Conservation (phyloP, 1,140 invertebrate genomes). For the Drosophila azteca region DNA sequence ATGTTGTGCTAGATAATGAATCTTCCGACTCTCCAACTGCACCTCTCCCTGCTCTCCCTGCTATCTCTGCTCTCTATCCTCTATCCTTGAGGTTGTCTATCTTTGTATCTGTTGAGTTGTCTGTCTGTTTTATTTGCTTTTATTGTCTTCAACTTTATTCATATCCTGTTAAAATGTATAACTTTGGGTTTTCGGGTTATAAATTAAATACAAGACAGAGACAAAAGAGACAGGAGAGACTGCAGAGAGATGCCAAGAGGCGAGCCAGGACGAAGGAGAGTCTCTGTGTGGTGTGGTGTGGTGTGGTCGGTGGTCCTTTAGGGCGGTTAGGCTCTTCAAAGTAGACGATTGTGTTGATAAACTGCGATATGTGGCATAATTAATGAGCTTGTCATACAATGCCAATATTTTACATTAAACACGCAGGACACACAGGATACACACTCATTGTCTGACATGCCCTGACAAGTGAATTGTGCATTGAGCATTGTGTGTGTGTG, state of each 20-base stretch:
- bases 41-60: neutral
- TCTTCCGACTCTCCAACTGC: constrained; percentile 39
- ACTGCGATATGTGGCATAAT: constrained; percentile 79
- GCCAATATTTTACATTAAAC: constrained; percentile 75
- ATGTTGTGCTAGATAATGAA: constrained; percentile 81
- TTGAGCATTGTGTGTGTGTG: constrained; percentile 28
- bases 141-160: constrained; percentile 82
- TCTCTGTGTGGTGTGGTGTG: too few relatives aligned
- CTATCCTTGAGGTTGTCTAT: constrained; percentile 19
- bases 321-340: constrained; percentile 36
- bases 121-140: constrained; percentile 78
- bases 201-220: constrained; percentile 67
- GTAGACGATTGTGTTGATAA: constrained; percentile 80
- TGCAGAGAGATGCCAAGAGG: too few relatives aligned
- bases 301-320: too few relatives aligned
- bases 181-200: constrained; percentile 80
- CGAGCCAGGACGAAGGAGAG: too few relatives aligned
- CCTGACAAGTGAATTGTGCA: constrained; percentile 50
- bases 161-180: constrained; percentile 83
- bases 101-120: constrained; percentile 40
- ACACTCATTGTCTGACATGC: constrained; percentile 32
- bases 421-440: constrained; percentile 35
- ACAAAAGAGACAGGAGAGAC: neutral
- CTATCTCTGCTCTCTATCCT: neutral
- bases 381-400: constrained; percentile 80